Conservation (phyloP, 2,113 vertebrate genomes). For the Rousettus leschenaultii region DNA sequence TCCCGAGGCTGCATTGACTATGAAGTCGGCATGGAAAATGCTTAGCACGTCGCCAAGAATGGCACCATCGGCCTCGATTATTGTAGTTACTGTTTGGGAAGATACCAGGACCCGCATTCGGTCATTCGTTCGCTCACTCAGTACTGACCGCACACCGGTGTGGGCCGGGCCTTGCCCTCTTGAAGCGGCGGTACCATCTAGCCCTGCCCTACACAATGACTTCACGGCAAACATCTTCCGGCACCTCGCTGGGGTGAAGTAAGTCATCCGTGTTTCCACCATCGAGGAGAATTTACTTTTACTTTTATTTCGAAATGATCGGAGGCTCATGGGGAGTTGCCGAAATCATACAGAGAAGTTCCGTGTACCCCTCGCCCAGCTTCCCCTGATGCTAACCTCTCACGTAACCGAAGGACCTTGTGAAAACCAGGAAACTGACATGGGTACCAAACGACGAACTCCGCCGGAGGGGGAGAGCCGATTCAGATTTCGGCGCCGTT, state of each 20-base stretch:
- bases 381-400: background rate
- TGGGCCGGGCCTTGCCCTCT: background rate
- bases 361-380: background rate
- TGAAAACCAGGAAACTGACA: background rate
- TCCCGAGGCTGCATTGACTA: background rate
- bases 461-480: background rate
- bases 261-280: background rate
- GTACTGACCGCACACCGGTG: background rate
- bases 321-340: background rate
- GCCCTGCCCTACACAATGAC: too few relatives aligned
- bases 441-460: background rate
- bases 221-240: background rate
- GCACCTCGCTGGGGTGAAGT: background rate
- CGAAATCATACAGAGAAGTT: background rate
- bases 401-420: background rate
- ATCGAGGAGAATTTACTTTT: background rate
- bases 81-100: background rate
- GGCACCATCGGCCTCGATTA: background rate
- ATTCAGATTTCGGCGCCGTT: background rate
- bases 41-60: background rate
- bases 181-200: background rate
- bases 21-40: background rate
- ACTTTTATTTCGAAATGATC: background rate
- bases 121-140: background rate
- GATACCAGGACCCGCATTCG: background rate